Conservation (phyloP, 2,888 invertebrate genomes). For the Crocallis elinguaria region DNA sequence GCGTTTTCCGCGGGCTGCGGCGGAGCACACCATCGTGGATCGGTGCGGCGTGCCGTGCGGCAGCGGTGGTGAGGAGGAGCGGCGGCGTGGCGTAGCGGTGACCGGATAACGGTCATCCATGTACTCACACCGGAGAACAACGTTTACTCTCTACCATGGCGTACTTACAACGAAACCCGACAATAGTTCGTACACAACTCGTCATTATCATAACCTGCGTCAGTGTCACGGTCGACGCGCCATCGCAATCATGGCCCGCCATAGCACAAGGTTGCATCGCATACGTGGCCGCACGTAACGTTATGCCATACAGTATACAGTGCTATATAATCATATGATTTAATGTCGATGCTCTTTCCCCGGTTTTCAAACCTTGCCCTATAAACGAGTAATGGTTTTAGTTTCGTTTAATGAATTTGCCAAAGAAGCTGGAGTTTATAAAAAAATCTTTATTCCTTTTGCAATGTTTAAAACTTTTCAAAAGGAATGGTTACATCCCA, state of each 20-base stretch:
- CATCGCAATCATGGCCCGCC: slow-evolving; percentile 66
- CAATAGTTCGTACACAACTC: slow-evolving; percentile 56
- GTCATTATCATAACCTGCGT: slow-evolving; percentile 71
- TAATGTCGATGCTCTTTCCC: slow-evolving; percentile 30
- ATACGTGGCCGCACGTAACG: slow-evolving; percentile 70
- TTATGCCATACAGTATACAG: slow-evolving; percentile 58
- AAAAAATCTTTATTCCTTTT: too few relatives aligned
- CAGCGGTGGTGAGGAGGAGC: slow-evolving; percentile 34
- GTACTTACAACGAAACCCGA: slow-evolving; percentile 59
- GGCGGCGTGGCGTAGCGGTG: slow-evolving; percentile 73
- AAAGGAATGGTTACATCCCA: too few relatives aligned
- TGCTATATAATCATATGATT: slow-evolving; percentile 50
- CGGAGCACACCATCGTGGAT: slow-evolving; percentile 6
- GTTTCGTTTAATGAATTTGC: too few relatives aligned
- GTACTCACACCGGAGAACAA: slow-evolving; percentile 69
- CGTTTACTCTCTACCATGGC: slow-evolving; percentile 46
- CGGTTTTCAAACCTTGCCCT: slow-evolving; percentile 15
- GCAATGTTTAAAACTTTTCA: too few relatives aligned
- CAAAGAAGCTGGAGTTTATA: too few relatives aligned
- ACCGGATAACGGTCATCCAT: slow-evolving; percentile 76
- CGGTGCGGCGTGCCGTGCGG: slow-evolving; percentile 27
- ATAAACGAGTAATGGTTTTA: slow-evolving; percentile 3
- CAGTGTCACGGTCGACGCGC: slow-evolving; percentile 78
- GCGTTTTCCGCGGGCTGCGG: slow-evolving; percentile 47
- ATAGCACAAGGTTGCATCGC: slow-evolving; percentile 74